phyloP scores from a whole-genome alignment of 2,888 invertebrate species.

The Eremobia ochroleuca region DNA sequence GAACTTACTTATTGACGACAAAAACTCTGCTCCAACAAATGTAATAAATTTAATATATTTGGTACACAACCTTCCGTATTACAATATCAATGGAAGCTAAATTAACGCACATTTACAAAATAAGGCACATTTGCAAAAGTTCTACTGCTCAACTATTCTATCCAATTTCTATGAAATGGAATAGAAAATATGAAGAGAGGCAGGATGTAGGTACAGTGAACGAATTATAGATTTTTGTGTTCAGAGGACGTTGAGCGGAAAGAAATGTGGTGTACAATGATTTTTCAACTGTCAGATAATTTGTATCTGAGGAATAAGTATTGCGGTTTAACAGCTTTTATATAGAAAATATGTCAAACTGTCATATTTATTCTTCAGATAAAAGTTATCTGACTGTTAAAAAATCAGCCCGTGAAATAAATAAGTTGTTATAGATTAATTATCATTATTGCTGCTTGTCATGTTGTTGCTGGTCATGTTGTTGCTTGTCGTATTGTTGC shows the following conservation, averaged over 20 bases:
- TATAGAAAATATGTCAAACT: not conserved
- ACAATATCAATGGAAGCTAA: conserved; percentile 62
- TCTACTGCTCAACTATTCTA: conserved; percentile 52
- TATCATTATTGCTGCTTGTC: not conserved
- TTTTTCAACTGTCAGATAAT: not conserved
- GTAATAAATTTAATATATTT: conserved; percentile 66
- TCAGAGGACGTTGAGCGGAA: conserved; percentile 15
- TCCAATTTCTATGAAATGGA: conserved; percentile 57
- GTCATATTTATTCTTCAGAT: not conserved
- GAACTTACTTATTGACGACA: conserved; percentile 55
- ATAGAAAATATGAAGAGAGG: conserved; percentile 54
- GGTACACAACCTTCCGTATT: conserved; percentile 58
- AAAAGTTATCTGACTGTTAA: not conserved
- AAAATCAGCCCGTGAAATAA: not conserved
- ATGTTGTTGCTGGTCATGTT: too few species aligned
- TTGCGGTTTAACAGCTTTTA: not conserved
- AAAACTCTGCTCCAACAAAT: conserved; percentile 52
- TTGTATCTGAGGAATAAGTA: not conserved
- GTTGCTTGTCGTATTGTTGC: too few species aligned
- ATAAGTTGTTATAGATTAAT: not conserved
- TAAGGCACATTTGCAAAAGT: conserved; percentile 48
- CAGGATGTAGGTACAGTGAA: conserved; percentile 1
- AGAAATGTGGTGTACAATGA: not conserved
- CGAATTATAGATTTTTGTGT: conserved; percentile 30
- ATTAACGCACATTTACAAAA: conserved; percentile 48